Percentiles rank a stretch among this genome's conserved stretches.
phyloP scores from a whole-genome alignment of 2,113 vertebrate genomes.

The Marcusenius ussheri region DNA sequence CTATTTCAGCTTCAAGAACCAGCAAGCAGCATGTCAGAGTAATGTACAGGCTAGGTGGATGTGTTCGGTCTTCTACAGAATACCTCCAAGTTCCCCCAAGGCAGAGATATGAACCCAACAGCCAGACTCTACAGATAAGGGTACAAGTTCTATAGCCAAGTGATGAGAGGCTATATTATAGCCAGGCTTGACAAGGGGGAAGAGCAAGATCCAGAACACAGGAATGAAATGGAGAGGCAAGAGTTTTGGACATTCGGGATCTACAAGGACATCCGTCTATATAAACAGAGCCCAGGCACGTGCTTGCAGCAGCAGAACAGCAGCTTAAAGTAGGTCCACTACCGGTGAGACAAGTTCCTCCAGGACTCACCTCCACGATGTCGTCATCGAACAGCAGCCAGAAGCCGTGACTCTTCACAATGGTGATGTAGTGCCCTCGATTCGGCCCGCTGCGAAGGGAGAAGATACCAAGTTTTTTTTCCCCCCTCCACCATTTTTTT shows the following conservation, averaged over 20 bases:
- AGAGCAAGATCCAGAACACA: not conserved
- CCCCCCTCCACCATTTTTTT: not conserved
- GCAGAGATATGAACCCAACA: not conserved
- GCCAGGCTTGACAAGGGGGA: not conserved
- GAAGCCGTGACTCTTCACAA: slow-evolving; percentile 86
- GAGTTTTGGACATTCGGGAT: not conserved
- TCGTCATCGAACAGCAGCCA: slow-evolving; percentile 87
- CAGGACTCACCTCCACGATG: slow-evolving; percentile 74
- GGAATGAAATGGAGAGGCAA: not conserved
- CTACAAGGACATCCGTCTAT: not conserved
- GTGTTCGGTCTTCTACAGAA: not conserved
- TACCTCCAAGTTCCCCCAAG: not conserved
- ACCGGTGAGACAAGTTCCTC: not conserved
- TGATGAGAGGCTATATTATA: not conserved
- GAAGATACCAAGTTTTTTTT: not conserved
- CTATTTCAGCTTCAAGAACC: not conserved
- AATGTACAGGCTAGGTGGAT: not conserved
- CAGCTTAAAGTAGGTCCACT: not conserved
- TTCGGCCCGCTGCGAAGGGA: slow-evolving; percentile 72
- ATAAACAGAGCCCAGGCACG: too few species aligned
- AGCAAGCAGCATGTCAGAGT: not conserved
- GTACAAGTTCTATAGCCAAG: not conserved
- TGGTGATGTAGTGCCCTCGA: slow-evolving; percentile 87
- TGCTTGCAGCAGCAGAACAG: not conserved
- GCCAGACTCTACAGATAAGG: not conserved